Conservation (phyloP, 2,888 invertebrate species). For the Lochmaea crataegi region DNA sequence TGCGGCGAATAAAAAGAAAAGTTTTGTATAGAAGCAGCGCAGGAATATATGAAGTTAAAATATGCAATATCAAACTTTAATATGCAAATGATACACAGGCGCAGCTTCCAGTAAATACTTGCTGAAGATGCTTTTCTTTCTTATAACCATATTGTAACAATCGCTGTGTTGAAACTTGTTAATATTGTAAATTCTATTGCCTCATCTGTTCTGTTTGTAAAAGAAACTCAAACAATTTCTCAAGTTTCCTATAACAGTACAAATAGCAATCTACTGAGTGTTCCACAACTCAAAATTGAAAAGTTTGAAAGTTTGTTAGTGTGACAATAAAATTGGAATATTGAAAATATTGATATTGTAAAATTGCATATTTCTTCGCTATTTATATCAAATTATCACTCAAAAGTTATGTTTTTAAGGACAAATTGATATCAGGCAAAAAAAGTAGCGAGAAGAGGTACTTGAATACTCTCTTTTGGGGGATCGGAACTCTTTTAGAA, state of each 20-base stretch:
- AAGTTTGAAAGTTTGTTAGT: neutral
- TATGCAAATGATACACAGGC: slow-evolving; percentile 25
- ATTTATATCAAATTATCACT: no score
- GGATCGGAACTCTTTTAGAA: no score
- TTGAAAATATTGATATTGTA: no score
- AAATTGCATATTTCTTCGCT: no score
- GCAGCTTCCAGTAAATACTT: slow-evolving; percentile 21
- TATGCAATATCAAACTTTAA: slow-evolving; percentile 28
- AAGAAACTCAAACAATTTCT: neutral
- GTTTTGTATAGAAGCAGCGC: neutral
- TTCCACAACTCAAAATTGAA: neutral
- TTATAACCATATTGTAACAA: neutral
- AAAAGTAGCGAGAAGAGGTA: no score
- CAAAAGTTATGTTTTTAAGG: no score
- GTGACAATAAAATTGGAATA: no score
- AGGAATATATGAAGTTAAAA: slow-evolving; percentile 21
- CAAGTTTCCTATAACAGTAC: neutral
- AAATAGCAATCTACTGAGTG: neutral
- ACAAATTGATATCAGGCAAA: no score
- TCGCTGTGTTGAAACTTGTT: slow-evolving; percentile 3
- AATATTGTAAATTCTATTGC: slow-evolving; percentile 20
- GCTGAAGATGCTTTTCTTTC: slow-evolving; percentile 15
- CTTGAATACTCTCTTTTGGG: no score
- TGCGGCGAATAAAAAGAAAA: neutral
- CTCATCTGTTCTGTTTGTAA: neutral